Conservation (phyloP, 1,140 invertebrate species). For the Lordiphosa clarofinis region DNA sequence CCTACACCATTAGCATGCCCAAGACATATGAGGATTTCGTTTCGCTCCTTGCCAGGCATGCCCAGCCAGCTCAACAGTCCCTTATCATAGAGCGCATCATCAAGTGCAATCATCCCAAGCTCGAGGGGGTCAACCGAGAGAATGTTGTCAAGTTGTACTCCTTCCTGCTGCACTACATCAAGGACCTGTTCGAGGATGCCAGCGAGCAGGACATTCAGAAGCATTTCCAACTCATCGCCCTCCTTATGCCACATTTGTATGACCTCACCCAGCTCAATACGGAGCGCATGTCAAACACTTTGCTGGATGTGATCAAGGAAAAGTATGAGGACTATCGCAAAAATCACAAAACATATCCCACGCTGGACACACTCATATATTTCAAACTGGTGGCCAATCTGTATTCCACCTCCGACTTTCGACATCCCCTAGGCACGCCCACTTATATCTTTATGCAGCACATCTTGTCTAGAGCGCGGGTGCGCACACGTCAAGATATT, state of each 20-base stretch:
- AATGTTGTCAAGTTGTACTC: conserved; percentile 87
- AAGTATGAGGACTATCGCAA: conserved; percentile 86
- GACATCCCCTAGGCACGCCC: conserved; percentile 92
- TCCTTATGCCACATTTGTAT: conserved; percentile 86
- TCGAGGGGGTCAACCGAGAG: conserved; percentile 88
- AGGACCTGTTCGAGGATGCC: conserved; percentile 82
- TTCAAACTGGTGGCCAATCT: conserved; percentile 88
- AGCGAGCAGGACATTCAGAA: conserved; percentile 80
- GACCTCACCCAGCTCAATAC: conserved; percentile 87
- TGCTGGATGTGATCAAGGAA: conserved; percentile 86
- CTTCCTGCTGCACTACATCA: conserved; percentile 87
- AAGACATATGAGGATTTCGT: conserved; percentile 85
- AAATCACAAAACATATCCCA: conserved; percentile 84
- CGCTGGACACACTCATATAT: conserved; percentile 87
- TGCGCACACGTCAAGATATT: conserved; percentile 85
- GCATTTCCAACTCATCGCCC: conserved; percentile 83
- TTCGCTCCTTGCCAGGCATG: conserved; percentile 83
- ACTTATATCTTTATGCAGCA: conserved; percentile 90
- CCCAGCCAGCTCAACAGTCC: conserved; percentile 84
- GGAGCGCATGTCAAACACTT: conserved; percentile 83
- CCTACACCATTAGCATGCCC: conserved; percentile 86
- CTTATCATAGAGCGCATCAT: conserved; percentile 90
- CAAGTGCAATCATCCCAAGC: conserved; percentile 90
- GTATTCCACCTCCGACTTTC: conserved; percentile 93
- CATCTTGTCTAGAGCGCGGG: conserved; percentile 84